phyloP scores from a whole-genome alignment of 2,797 vertebrate species.

The Varecia variegata region DNA sequence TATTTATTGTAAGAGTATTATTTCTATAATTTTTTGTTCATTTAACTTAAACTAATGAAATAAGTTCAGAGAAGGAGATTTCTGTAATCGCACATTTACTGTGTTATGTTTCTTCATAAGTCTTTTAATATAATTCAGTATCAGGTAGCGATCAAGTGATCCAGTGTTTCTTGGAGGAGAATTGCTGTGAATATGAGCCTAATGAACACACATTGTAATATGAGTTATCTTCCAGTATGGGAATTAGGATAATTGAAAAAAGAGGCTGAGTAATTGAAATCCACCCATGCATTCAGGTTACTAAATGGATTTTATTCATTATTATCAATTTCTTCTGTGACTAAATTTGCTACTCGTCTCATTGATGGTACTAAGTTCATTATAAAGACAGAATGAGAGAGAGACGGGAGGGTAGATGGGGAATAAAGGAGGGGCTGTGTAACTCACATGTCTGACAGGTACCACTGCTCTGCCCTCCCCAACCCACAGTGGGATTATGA shows the following conservation, averaged over 20 bases:
- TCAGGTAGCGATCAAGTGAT: neutral
- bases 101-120: neutral
- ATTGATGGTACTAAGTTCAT: neutral
- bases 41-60: no score
- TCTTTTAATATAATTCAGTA: neutral
- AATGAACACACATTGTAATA: neutral
- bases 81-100: neutral
- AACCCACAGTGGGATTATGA: neutral
- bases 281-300: neutral
- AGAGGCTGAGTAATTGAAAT: neutral
- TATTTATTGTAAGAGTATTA: neutral
- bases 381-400: neutral
- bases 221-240: neutral
- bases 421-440: neutral
- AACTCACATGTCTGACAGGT: neutral
- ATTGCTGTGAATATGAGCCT: neutral
- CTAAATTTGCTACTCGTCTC: neutral
- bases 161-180: neutral
- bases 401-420: neutral
- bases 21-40: neutral
- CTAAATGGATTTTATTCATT: neutral
- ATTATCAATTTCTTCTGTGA: neutral
- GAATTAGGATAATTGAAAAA: neutral
- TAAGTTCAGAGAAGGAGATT: neutral
- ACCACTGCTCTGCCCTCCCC: neutral